Evolutionary conservation across 1,140 invertebrate genomes (phyloP).

Genomic region (Saccostrea glomerata): DNA sequence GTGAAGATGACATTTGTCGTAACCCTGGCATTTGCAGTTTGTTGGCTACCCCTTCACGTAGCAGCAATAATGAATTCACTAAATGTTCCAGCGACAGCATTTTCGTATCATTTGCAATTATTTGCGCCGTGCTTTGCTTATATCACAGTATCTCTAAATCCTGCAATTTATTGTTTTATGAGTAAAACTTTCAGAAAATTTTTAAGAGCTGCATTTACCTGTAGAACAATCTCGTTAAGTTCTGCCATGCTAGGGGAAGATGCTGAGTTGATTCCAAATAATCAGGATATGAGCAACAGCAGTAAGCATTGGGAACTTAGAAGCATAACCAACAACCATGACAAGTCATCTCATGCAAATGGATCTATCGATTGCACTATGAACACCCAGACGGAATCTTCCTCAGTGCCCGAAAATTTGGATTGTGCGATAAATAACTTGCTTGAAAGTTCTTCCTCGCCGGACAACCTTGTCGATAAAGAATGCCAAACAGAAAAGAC

Average conservation of each 20-base stretch:
- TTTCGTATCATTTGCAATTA: constrained; percentile 91
- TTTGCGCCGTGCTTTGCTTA: constrained; percentile 82
- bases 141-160: constrained; percentile 94
- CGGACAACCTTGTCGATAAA: constrained; percentile 31
- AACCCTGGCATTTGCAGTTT: constrained; percentile 92
- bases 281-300: constrained; percentile 5
- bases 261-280: constrained; percentile 40
- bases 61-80: constrained; percentile 90
- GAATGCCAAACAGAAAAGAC: constrained; percentile 39
- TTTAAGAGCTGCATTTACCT: constrained; percentile 93
- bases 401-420: not conserved
- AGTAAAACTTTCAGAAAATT: constrained; percentile 93
- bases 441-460: no score
- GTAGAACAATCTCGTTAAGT: constrained; percentile 69
- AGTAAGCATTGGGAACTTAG: constrained; percentile 6
- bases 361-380: not conserved
- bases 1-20: constrained; percentile 92
- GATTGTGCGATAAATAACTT: not conserved
- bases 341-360: not conserved
- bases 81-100: constrained; percentile 86
- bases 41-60: constrained; percentile 90
- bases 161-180: constrained; percentile 93
- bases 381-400: not conserved
- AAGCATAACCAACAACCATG: not conserved
- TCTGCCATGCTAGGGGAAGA: constrained; percentile 44